Evolutionary conservation across 1,140 invertebrate genomes (phyloP), one percentile per base, ranked within the genome.

Genomic region (Patella vulgata): DNA sequence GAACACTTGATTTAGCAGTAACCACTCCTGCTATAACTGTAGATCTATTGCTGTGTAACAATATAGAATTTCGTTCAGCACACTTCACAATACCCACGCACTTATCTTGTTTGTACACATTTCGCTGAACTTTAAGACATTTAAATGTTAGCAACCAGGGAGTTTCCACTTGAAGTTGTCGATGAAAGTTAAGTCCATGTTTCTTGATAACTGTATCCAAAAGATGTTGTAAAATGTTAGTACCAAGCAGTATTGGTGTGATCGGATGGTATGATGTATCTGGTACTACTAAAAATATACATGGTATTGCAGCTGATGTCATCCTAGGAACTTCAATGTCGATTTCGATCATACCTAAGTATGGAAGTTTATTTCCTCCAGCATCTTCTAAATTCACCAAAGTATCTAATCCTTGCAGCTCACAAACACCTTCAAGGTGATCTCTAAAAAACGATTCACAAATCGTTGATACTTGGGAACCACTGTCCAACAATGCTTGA

Each of bases 201-300:
- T 21, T 21, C 21, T 44, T 36, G 30, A 53, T 47, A 23, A 52
- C 11, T 27, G 36, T 21, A 11, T 44, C 31, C 21, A 65, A 14
- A 17, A 44, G 9, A 14, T 52, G 6, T 21, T 39, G 42, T 27
- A 65, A 42, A 11, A 55, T 31, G 39, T 65, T 65, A n/a, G 56
- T 65, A 5, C 56, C 56, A 5, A 59, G 36, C 12, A 59, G 44
- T 9, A 65, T 1, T 14, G 62, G 55, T 27, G 54, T 42, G 3
- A 46, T 19, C 21, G n/a, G 8, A 27, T 64, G 53, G 33, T 64
- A 64, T 3, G 11, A 55, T 33, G 51, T 59, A n/a, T 59, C 57
- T 33, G 56, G 63, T 21, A 59, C 44, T 4, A 65, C 48, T 23
- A 47, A 23, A 3, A 58, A 27, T 46, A 59, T 11, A 47, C 23